A percentile compares a stretch with the other conserved stretches of the same genome.
phyloP scores from a whole-genome alignment of 2,888 invertebrate species.

The Caenorhabditis drosophilae region DNA sequence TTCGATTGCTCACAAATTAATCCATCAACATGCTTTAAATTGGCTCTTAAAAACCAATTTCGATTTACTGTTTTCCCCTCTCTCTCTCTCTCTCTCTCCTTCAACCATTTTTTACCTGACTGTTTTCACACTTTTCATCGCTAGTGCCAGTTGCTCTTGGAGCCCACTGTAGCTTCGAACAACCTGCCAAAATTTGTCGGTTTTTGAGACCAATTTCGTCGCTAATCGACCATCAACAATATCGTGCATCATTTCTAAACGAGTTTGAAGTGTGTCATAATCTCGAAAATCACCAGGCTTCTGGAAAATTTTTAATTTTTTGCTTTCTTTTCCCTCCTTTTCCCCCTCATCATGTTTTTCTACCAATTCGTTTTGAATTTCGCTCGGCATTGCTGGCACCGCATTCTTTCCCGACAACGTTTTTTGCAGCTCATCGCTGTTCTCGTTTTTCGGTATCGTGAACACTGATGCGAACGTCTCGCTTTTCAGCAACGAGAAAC shows the following conservation, averaged over 20 bases:
- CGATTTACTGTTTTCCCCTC: too few species aligned
- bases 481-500: constrained; percentile 53
- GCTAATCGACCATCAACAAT: constrained; percentile 63
- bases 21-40: constrained; percentile 44
- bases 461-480: constrained; percentile 62
- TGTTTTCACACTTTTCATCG: constrained; percentile 44
- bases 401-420: constrained; percentile 31
- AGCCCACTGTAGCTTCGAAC: constrained; percentile 97
- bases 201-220: constrained; percentile 76
- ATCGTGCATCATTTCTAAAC: constrained; percentile 64
- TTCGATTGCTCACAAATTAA: constrained; percentile 49
- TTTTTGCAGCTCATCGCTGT: constrained; percentile 48
- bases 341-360: background rate
- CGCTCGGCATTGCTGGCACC: constrained; percentile 33
- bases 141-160: constrained; percentile 87
- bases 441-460: constrained; percentile 53
- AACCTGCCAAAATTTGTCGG: constrained; percentile 75
- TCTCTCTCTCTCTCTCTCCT: too few species aligned
- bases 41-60: constrained; percentile 32
- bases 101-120: constrained; percentile 54
- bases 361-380: constrained; percentile 9
- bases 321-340: background rate
- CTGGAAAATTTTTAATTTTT: constrained; percentile 13
- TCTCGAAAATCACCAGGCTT: constrained; percentile 43
- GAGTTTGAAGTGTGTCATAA: constrained; percentile 51